Conservation (phyloP, 2,797 vertebrate species). For the Girardinus metallicus region DNA sequence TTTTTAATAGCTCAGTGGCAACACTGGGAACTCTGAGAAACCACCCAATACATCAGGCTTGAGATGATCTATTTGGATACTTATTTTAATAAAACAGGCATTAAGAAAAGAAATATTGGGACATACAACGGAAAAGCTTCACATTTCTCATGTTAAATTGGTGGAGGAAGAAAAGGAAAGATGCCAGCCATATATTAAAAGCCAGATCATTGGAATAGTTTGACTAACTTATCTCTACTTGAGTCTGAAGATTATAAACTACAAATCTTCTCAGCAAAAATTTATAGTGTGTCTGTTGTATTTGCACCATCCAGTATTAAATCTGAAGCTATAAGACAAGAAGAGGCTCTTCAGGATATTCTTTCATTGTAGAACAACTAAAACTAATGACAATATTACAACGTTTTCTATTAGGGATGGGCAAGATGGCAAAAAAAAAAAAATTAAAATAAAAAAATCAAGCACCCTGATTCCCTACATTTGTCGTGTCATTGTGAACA, state of each 20-base stretch:
- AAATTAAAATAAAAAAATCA: too few relatives aligned
- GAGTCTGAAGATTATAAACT: neutral
- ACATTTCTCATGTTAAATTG: neutral
- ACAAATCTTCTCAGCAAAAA: constrained; percentile 4
- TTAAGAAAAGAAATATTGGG: neutral
- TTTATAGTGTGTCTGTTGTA: constrained; percentile 21
- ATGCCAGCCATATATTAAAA: neutral
- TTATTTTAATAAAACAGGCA: neutral
- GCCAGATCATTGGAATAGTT: neutral
- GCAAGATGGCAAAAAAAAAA: too few relatives aligned
- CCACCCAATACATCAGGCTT: neutral
- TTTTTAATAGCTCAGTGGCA: neutral
- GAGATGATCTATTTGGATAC: neutral
- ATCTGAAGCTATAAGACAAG: constrained; percentile 8
- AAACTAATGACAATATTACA: too few relatives aligned
- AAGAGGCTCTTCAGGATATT: neutral
- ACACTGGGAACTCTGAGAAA: neutral
- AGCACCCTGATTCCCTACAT: too few relatives aligned
- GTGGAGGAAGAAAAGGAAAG: neutral
- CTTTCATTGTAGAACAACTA: neutral
- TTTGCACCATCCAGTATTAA: constrained; percentile 11
- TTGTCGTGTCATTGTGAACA: too few relatives aligned
- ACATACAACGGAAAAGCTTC: neutral
- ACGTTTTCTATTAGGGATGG: too few relatives aligned
- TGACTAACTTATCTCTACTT: neutral